Percentiles rank a stretch among this genome's conserved stretches.
phyloP scores from a whole-genome alignment of 2,113 vertebrate species.

The Phylloscopus whistleri region DNA sequence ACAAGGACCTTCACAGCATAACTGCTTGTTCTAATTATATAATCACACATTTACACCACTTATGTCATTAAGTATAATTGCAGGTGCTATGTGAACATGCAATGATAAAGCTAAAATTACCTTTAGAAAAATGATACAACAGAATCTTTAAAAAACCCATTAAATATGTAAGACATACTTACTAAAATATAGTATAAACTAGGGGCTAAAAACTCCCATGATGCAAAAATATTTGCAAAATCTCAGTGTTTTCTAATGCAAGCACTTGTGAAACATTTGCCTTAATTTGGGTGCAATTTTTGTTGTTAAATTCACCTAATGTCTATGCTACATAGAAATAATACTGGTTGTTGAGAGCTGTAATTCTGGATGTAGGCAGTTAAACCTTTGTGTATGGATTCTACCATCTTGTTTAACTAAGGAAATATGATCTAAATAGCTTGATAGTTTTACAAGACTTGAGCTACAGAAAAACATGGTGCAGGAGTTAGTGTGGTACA shows the following conservation, averaged over 20 bases:
- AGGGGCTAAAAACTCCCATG: not conserved
- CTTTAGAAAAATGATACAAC: conserved; percentile 1
- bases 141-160: not conserved
- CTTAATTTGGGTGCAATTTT: not conserved
- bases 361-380: not conserved
- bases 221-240: not conserved
- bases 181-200: not conserved
- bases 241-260: not conserved
- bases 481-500: not conserved
- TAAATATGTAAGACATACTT: not conserved
- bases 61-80: conserved; percentile 62
- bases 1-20: conserved; percentile 39
- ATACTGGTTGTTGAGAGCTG: not conserved
- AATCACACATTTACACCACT: conserved; percentile 50
- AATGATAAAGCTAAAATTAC: conserved; percentile 24
- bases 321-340: not conserved
- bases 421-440: not conserved
- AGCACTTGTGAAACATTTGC: not conserved
- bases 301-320: not conserved
- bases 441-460: not conserved
- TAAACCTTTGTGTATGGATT: not conserved
- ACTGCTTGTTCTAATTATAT: conserved; percentile 46
- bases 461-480: not conserved
- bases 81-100: not conserved
- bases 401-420: not conserved